These are phyloP conservation scores for Manis pentadactyla DNA, from an alignment of 2,797 vertebrate genomes.

Conservation along the genomic window DNA sequence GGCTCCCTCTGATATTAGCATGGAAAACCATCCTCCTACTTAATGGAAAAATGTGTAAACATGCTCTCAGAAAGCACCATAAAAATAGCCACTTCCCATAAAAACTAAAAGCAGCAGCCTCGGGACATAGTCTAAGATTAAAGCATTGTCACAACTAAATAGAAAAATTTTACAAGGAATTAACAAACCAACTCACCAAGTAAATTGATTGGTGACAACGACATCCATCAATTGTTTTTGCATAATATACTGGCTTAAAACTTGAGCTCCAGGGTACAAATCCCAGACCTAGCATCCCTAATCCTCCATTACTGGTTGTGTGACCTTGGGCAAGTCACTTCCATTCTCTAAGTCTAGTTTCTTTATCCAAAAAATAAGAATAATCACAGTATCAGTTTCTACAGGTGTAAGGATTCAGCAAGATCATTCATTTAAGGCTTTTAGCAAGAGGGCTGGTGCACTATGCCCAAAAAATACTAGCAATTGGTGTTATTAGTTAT, in stretches of 20 bases:
- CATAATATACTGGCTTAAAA: background rate
- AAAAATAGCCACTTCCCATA: slow-evolving; percentile 74
- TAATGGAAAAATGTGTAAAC: slow-evolving; percentile 76
- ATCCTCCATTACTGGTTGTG: background rate
- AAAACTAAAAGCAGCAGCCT: slow-evolving; percentile 70
- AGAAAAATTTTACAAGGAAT: slow-evolving; percentile 51
- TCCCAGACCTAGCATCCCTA: background rate
- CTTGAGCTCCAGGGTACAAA: background rate
- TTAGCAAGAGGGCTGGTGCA: background rate
- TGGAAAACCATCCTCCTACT: slow-evolving; percentile 56
- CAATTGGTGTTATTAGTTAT: background rate
- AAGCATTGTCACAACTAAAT: slow-evolving; percentile 63
- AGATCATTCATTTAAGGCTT: background rate
- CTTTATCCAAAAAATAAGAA: background rate
- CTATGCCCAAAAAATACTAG: background rate
- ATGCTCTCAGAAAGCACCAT: slow-evolving; percentile 60
- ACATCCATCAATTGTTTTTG: background rate
- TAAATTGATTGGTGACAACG: background rate
- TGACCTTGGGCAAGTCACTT: background rate
- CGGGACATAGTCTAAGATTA: slow-evolving; percentile 51
- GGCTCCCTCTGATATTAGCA: slow-evolving; percentile 46
- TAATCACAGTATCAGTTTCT: background rate
- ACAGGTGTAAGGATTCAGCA: background rate
- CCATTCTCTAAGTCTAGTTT: background rate
- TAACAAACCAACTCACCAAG: background rate